A percentile compares a stretch with the other conserved stretches of the same genome.
Evolutionary conservation across 2,888 invertebrate genomes (phyloP).

Genomic region (Pachycephus smyrnensis): DNA sequence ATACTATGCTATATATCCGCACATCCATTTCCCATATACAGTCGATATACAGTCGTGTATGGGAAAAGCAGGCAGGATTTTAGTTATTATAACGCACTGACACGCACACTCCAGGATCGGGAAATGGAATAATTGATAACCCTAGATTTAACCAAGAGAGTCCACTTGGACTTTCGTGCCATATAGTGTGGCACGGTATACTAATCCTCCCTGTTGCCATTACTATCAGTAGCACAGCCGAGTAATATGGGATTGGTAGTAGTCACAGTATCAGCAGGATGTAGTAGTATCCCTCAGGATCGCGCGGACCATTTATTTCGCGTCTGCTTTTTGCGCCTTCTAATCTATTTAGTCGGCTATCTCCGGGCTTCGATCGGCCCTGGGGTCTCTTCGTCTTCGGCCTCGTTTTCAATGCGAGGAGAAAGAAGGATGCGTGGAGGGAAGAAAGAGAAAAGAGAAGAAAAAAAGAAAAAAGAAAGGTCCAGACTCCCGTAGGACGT

Average conservation of each 20-base stretch:
- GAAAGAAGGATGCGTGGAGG: background rate
- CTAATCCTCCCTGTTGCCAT: too few relatives aligned
- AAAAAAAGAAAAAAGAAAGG: background rate
- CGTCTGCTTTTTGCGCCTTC: constrained; percentile 13
- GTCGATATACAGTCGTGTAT: background rate
- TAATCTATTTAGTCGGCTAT: constrained; percentile 22
- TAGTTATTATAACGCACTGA: background rate
- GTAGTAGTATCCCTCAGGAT: background rate
- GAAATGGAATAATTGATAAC: constrained; percentile 6
- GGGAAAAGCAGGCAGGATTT: background rate
- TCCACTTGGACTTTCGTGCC: background rate
- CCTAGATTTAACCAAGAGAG: background rate
- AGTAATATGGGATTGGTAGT: too few relatives aligned
- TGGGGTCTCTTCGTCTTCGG: background rate
- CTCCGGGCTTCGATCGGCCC: constrained; percentile 9
- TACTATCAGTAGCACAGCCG: too few relatives aligned
- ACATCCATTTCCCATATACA: background rate
- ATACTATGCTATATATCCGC: background rate
- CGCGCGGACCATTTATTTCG: constrained; percentile 18
- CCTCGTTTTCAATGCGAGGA: background rate
- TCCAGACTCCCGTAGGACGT: background rate
- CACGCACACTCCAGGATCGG: background rate
- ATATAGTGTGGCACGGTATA: too few relatives aligned
- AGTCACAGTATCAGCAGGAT: too few relatives aligned
- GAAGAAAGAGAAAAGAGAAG: background rate